Percentiles rank a stretch among this genome's conserved stretches.
phyloP scores from a whole-genome alignment of 1,140 invertebrate genomes.

The Zaprionus ornatus region DNA sequence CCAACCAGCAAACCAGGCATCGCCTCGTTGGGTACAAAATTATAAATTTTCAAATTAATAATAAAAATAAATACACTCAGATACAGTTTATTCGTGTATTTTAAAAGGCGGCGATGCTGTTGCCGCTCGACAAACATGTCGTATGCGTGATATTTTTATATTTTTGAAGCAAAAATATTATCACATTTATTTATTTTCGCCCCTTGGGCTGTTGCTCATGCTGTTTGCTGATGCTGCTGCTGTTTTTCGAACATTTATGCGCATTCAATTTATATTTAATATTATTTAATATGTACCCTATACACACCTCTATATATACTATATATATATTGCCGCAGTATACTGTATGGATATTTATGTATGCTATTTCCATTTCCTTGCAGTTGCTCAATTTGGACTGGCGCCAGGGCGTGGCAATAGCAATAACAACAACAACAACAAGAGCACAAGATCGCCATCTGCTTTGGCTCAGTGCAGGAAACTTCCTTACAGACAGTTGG shows the following conservation, averaged over 20 bases:
- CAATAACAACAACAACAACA: conserved; percentile 36
- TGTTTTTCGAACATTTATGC: conserved; percentile 57
- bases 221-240: too few relatives aligned
- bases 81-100: conserved; percentile 6
- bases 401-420: conserved; percentile 64
- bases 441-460: conserved; percentile 34
- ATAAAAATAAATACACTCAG: conserved; percentile 46
- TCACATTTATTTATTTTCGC: conserved; percentile 23
- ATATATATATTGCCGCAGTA: background rate
- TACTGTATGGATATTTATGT: conserved; percentile 16
- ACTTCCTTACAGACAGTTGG: conserved; percentile 52
- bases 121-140: conserved; percentile 47
- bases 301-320: conserved; percentile 9
- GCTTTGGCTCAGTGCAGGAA: conserved; percentile 50
- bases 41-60: conserved; percentile 68
- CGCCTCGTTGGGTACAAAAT: conserved; percentile 42
- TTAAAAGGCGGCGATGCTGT: background rate
- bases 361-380: conserved; percentile 49
- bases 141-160: conserved; percentile 38
- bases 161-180: conserved; percentile 44
- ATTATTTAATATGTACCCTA: conserved; percentile 26
- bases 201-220: conserved; percentile 7
- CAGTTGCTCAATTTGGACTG: conserved; percentile 71
- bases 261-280: conserved; percentile 57
- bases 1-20: conserved; percentile 20